phyloP scores from a whole-genome alignment of 1,140 invertebrate genomes.

The Tetramorium simillimum region DNA sequence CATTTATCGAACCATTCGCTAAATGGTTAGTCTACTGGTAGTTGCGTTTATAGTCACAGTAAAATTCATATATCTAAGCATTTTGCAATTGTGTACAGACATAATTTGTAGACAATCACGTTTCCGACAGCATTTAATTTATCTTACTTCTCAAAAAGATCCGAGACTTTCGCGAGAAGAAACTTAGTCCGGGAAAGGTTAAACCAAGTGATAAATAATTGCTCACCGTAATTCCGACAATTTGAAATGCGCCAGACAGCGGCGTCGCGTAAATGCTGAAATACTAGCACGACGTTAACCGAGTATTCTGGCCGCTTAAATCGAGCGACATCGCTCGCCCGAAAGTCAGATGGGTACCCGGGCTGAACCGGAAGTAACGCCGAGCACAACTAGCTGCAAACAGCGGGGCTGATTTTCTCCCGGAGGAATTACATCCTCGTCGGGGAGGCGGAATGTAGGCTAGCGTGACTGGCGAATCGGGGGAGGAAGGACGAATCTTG shows the following conservation, averaged over 20 bases:
- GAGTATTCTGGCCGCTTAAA: conserved; percentile 39
- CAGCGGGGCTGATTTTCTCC: conserved; percentile 66
- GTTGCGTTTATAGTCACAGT: background rate
- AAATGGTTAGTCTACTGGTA: background rate
- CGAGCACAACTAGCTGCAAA: conserved; percentile 64
- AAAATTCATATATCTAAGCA: conserved; percentile 1
- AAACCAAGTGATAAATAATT: conserved; percentile 34
- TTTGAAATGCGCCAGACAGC: conserved; percentile 14
- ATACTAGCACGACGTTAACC: conserved; percentile 10
- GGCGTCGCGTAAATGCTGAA: conserved; percentile 19
- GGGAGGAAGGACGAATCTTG: conserved; percentile 56
- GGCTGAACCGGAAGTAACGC: conserved; percentile 20
- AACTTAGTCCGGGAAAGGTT: background rate
- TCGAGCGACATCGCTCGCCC: conserved; percentile 24
- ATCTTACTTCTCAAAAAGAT: background rate
- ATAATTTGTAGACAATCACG: background rate
- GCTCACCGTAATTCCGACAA: conserved; percentile 18
- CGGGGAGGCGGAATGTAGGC: conserved; percentile 49
- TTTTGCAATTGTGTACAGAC: background rate
- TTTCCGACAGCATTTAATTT: background rate
- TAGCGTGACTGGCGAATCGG: conserved; percentile 34
- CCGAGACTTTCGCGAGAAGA: background rate
- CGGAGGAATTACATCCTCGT: conserved; percentile 67
- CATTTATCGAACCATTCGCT: background rate
- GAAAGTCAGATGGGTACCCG: background rate